These are phyloP conservation scores for Lacerta viridis DNA, from an alignment of 2,797 vertebrate genomes.

Conservation along the genomic window DNA sequence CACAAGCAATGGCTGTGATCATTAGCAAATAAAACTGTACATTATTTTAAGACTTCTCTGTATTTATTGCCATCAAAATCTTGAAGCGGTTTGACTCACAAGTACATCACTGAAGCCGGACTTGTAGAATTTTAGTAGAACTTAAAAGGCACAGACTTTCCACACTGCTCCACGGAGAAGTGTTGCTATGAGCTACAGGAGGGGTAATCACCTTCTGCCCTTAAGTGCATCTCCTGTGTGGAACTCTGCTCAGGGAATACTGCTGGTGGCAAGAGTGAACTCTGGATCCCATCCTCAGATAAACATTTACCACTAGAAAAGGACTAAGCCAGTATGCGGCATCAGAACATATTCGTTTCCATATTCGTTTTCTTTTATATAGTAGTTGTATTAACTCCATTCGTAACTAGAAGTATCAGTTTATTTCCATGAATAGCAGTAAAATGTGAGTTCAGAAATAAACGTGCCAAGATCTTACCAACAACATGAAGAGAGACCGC, in stretches of 20 bases:
- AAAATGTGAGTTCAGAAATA: not conserved
- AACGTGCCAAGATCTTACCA: conserved; percentile 78
- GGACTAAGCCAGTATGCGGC: not conserved
- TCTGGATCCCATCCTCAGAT: not conserved
- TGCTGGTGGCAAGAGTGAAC: not conserved
- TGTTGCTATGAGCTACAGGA: no score
- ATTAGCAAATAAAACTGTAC: not conserved
- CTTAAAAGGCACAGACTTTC: not conserved
- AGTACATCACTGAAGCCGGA: not conserved
- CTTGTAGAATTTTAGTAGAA: not conserved
- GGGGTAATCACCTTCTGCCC: no score
- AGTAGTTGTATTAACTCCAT: not conserved
- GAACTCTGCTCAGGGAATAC: not conserved
- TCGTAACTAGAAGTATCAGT: not conserved
- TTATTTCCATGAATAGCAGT: not conserved
- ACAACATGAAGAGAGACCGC: conserved; percentile 86
- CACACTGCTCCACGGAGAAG: no score
- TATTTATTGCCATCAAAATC: not conserved
- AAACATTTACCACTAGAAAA: not conserved
- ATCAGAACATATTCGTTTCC: not conserved
- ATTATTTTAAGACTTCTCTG: not conserved
- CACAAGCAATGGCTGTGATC: not conserved
- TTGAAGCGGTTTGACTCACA: not conserved
- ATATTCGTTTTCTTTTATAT: not conserved
- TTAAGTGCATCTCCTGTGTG: no score